These are phyloP conservation scores for Drosophila histrio DNA, from an alignment of 2,888 invertebrate species.

Conservation along the genomic window DNA sequence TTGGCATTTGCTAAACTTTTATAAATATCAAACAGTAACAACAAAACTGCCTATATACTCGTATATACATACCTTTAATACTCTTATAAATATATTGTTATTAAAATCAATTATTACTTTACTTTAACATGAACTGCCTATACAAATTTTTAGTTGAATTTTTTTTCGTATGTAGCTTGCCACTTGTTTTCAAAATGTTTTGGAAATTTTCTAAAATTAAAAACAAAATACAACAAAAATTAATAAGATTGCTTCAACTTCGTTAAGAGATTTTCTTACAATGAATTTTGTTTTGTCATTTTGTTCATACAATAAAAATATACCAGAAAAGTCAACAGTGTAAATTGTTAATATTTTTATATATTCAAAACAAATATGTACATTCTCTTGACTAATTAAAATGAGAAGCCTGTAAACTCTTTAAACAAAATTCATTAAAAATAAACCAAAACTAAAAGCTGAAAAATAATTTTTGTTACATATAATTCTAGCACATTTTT, in stretches of 20 bases:
- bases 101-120: constrained; percentile 36
- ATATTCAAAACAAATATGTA: constrained; percentile 22
- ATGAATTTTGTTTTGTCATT: constrained; percentile 74
- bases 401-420: constrained; percentile 31
- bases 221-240: constrained; percentile 20
- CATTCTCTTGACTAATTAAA: constrained; percentile 30
- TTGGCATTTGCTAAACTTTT: constrained; percentile 72
- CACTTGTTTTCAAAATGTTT: constrained; percentile 64
- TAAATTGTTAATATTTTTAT: constrained; percentile 49
- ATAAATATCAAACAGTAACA: constrained; percentile 60
- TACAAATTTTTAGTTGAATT: constrained; percentile 49
- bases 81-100: constrained; percentile 40
- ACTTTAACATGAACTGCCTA: constrained; percentile 27
- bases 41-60: constrained; percentile 60
- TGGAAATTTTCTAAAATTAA: constrained; percentile 52
- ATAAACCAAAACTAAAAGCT: constrained; percentile 37
- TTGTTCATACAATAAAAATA: constrained; percentile 39
- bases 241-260: constrained; percentile 58
- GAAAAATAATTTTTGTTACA: constrained; percentile 69
- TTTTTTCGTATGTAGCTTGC: constrained; percentile 72
- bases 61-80: constrained; percentile 49
- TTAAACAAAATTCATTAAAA: constrained; percentile 70
- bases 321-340: constrained; percentile 24
- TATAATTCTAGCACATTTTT: constrained; percentile 76
- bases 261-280: constrained; percentile 48